These are phyloP conservation scores for Drosophila lacertosa DNA, from an alignment of 1,140 invertebrate species.

Conservation along the genomic window DNA sequence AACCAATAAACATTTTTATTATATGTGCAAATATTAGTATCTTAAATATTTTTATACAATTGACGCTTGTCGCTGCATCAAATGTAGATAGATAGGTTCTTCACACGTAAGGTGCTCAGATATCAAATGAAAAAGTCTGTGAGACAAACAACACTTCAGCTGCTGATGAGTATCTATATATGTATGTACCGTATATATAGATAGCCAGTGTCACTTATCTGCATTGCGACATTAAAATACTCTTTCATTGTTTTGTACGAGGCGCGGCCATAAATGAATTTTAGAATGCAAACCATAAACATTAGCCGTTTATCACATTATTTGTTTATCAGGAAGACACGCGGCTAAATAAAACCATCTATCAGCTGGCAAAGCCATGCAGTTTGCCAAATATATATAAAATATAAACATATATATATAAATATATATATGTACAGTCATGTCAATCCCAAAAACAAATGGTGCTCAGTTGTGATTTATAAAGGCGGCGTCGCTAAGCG, in stretches of 20 bases:
- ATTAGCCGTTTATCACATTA: constrained; percentile 25
- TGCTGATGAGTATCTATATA: constrained; percentile 22
- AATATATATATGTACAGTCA: constrained; percentile 21
- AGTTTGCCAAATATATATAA: constrained; percentile 28
- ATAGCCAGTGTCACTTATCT: constrained; percentile 9
- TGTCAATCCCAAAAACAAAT: constrained; percentile 52
- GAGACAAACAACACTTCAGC: background rate
- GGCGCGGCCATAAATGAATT: constrained; percentile 9
- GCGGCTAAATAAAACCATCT: constrained; percentile 43
- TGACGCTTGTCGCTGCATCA: too few relatives aligned
- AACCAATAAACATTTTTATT: too few relatives aligned
- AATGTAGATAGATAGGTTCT: too few relatives aligned
- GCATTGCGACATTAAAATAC: constrained; percentile 8
- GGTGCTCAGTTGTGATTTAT: constrained; percentile 56
- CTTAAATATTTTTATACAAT: too few relatives aligned
- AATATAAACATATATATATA: background rate
- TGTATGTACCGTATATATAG: background rate
- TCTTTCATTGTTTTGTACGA: background rate
- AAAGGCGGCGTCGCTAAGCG: constrained; percentile 57
- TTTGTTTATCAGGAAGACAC: constrained; percentile 29
- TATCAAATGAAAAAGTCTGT: background rate
- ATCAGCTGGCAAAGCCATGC: constrained; percentile 39
- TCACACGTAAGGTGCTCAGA: too few relatives aligned
- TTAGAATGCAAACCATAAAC: constrained; percentile 24
- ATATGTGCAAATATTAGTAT: too few relatives aligned